phyloP scores from a whole-genome alignment of 2,797 vertebrate species.

The Acanthis flammea region DNA sequence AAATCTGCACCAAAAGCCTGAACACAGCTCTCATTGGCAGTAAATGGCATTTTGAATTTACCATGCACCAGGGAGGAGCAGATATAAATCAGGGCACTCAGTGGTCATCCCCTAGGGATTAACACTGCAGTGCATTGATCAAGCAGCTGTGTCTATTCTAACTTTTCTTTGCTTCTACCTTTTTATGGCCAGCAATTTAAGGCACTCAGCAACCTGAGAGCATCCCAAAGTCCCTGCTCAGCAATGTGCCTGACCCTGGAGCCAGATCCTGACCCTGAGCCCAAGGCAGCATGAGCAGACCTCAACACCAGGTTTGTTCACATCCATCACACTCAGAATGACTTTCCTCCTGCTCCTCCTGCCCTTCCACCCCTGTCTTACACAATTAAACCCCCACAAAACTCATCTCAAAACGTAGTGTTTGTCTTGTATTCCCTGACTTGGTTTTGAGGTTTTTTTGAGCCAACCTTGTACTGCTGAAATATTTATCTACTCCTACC shows the following conservation, averaged over 20 bases:
- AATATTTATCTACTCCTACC: background rate
- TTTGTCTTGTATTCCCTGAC: fast-evolving
- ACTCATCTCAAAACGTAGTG: background rate
- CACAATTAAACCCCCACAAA: background rate
- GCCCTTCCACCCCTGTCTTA: background rate
- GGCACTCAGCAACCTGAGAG: background rate
- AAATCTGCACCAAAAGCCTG: background rate
- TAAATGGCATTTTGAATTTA: background rate
- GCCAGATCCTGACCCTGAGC: background rate
- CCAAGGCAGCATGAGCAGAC: background rate
- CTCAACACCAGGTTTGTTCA: background rate
- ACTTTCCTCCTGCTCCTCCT: background rate
- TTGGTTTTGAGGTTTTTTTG: background rate
- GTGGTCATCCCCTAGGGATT: background rate
- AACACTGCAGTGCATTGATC: background rate
- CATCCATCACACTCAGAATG: background rate
- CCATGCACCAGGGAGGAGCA: fast-evolving
- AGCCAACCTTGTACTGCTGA: background rate
- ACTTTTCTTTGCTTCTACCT: background rate
- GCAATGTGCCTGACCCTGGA: background rate
- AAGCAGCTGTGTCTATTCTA: background rate
- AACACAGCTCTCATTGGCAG: background rate
- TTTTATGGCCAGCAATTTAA: background rate
- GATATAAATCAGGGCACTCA: background rate
- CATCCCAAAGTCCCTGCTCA: background rate